phyloP scores from a whole-genome alignment of 2,113 vertebrate genomes.

The Asarcornis scutulata region DNA sequence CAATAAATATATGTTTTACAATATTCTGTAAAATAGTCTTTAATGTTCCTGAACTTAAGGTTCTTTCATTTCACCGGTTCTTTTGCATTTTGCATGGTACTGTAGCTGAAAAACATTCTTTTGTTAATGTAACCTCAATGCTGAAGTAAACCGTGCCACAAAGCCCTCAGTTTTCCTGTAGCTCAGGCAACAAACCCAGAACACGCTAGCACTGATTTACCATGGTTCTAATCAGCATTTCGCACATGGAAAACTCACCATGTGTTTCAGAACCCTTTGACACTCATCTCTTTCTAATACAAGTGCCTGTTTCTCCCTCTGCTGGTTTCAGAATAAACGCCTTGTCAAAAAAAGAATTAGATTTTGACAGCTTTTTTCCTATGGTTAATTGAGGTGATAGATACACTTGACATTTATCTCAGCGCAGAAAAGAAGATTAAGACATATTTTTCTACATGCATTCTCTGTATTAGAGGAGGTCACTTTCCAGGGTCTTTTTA shows the following conservation, averaged over 20 bases:
- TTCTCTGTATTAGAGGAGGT: conserved; percentile 83
- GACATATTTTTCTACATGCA: conserved; percentile 78
- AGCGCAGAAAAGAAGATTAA: conserved; percentile 81
- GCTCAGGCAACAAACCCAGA: conserved; percentile 66
- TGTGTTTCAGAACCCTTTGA: conserved; percentile 72
- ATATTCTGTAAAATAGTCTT: conserved; percentile 41
- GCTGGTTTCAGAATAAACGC: conserved; percentile 79
- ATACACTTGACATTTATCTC: conserved; percentile 88
- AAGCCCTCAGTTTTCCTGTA: conserved; percentile 53
- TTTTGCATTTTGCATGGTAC: conserved; percentile 51
- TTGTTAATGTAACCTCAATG: conserved; percentile 57
- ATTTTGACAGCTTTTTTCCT: conserved; percentile 82
- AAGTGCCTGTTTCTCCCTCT: conserved; percentile 78
- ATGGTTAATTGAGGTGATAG: conserved; percentile 89
- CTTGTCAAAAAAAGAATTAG: conserved; percentile 82
- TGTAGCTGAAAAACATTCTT: conserved; percentile 57
- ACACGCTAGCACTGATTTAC: conserved; percentile 57
- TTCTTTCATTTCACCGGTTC: conserved; percentile 49
- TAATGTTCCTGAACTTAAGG: conserved; percentile 24
- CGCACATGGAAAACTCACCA: conserved; percentile 72
- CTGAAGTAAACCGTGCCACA: conserved; percentile 57
- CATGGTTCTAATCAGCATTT: conserved; percentile 76
- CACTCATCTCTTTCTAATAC: conserved; percentile 75
- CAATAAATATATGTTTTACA: conserved; percentile 48
- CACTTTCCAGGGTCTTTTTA: conserved; percentile 84